Conservation (phyloP, 2,797 vertebrate genomes). For the Rhincodon typus region DNA sequence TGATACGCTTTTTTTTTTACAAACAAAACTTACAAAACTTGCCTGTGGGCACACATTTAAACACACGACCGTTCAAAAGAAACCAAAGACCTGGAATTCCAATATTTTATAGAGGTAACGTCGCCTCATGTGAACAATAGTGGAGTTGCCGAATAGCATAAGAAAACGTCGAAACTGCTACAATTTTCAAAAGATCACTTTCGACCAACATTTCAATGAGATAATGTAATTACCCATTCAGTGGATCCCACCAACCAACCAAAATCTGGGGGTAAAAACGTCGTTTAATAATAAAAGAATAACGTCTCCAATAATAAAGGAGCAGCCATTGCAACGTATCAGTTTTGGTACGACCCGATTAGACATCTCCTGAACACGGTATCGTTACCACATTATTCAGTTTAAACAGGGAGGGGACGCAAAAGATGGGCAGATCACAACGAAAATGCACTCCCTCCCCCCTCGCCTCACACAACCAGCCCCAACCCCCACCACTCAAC, state of each 20-base stretch:
- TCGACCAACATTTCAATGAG: conserved; percentile 27
- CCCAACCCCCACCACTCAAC: neutral
- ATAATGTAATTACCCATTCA: neutral
- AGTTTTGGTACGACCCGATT: neutral
- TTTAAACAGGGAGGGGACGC: neutral
- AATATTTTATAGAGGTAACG: conserved; percentile 1
- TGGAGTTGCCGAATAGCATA: too few species aligned
- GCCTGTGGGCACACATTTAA: neutral
- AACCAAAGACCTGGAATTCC: neutral
- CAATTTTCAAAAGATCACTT: neutral
- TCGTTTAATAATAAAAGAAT: neutral
- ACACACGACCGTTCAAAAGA: neutral
- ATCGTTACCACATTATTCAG: conserved; percentile 7
- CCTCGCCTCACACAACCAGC: neutral
- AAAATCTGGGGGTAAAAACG: neutral
- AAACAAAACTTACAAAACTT: neutral
- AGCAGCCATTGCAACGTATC: conserved; percentile 21
- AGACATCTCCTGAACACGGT: neutral
- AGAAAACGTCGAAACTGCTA: neutral
- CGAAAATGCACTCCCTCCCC: neutral
- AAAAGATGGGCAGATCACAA: neutral
- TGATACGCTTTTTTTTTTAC: neutral
- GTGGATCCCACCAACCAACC: neutral
- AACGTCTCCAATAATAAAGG: neutral
- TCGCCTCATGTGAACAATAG: neutral